Base-by-base conservation (phyloP, 2,797 vertebrate genomes). In the Tapera naevia region DNA sequence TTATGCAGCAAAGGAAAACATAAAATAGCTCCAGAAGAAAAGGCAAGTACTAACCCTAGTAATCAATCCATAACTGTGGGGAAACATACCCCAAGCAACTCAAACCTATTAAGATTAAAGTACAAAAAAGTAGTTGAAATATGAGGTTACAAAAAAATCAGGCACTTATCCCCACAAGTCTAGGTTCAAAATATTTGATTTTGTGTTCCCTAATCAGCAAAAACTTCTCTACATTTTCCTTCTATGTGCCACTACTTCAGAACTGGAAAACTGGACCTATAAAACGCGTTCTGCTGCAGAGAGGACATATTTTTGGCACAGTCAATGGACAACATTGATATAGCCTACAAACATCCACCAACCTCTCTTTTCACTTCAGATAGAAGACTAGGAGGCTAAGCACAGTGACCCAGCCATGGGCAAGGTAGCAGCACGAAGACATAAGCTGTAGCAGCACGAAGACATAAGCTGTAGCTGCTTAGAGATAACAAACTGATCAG, bases 1-100 rank as follows among this genome's bases (percentile, higher is more conserved):
- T 89, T 90, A 87, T 76, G 70, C 58, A 78, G 82, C 66, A 80
- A 93, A 91, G 39, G 17, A 82, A 94, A 94, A 60, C 46, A 80
- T 21, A 50, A 64, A 50, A 72, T 12, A 58, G 19, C 23, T 51
- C 23, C 58, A 53, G 37, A 84, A 58, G 45, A 84, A 81, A 94
- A 74, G 48, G 35, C 54, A 95, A 78, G 72, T 33, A 88, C 64
- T 87, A 17, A 50, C 56, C 65, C 27, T 83, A 61, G 30, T 62
- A 94, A 95, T 60, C 80, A 66, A 25, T 45, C 45, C 70, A 21
- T 64, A 85, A 50, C 37, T 71, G 48, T 22, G 17, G 22, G 32
- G 57, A 0, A 46, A 86, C 84, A 81, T 4, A 67, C 5, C 45
- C 5, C 32, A 85, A 73, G n/a, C 11, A 66, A 74, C 9, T n/a